Evolutionary conservation across 2,888 invertebrate species (phyloP), one percentile per base, ranked within the genome.

Genomic region (Xestia sexstrigata): DNA sequence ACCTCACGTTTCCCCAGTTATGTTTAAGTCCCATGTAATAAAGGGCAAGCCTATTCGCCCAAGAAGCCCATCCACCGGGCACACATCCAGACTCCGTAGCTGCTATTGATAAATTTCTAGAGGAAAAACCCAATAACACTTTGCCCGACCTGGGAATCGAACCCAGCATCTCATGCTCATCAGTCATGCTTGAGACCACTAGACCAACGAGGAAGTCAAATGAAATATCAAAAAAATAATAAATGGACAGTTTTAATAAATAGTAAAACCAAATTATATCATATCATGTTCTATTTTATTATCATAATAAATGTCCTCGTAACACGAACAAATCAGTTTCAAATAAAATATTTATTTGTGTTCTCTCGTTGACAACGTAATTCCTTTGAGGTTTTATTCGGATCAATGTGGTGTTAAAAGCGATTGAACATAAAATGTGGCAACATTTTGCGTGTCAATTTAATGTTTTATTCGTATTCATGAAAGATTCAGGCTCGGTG

Each of bases 381-480:
- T 75, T 58, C 76, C 60, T 67, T 66, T 66, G 68, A 62, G 75
- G 69, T 81, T 63, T 73, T 35, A 62, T 71, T 66, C 15, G 58
- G 71, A 71, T 82, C 58, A 65, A 66, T 69, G 62, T 23, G 60
- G 68, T 63, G 39, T 80, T 79, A 74, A 68, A 79, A 79, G 42
- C 60, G 30, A 66, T 75, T 55, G 63, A 80, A 80, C 63, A 39
- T 75, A 74, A 74, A 82, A 75, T 47, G 60, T 20, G 67, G 1
- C 63, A 45, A 23, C 52, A 68, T 74, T 74, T 79, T 67, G 49
- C 55, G 15, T 35, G 69, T 35, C 58, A 68, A 63, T 62, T 62
- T 62, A 55, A 49, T 70, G 35, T 71, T 83, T 55, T 47, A 71
- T 83, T 52, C n/a, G 47, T 42, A 77, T 83, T 70, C 70, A 82